Evolutionary conservation across 1,140 invertebrate genomes (phyloP), one percentile per base, ranked within the genome.

Genomic region (Brachionus sp.): DNA sequence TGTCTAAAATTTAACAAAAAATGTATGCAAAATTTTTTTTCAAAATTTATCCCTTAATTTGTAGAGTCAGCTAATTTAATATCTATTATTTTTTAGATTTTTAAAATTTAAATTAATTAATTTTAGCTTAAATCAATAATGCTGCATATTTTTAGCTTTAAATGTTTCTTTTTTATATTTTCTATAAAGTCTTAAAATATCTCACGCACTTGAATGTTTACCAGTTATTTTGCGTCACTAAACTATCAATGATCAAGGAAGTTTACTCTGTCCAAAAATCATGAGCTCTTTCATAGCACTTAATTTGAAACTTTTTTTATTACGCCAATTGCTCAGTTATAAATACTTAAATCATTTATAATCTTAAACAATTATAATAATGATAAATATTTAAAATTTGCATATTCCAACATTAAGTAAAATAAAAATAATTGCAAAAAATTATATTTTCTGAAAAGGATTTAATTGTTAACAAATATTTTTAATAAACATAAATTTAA

Each of bases 331-430:
- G 16, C 19, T 57, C 2, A 19, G 19, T 19, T 19, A 19, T 57
- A 57, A 57, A 57, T 19, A 57, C 16, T 57, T 57, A 19, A 57
- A 57, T 19, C 19, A n/a, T 19, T 19, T 57, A 57, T 57, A 57
- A 57, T 57, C 50, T 57, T 19, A 19, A 57, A 57, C 50, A 57
- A 57, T 57, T 57, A 57, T 57, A 57, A 57, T 57, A 57, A 57
- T 57, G 3, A 57, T 57, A 57, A 57, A 57, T 19, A 57, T 57
- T 57, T 57, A 9, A 57, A 57, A 57, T 57, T 23, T 57, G 50
- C 50, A 57, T 57, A 57, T 57, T 57, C 1, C 2, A 57, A 57
- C 9, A 57, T 2, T 16, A 57, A 57, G 50, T 25, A 23, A 57
- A 57, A 57, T 57, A 29, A 29, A 29, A 29, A 57, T 57, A 57